These are phyloP conservation scores for Scelioninae gen. 1 DNA, from an alignment of 2,888 invertebrate genomes.

Conservation along the genomic window DNA sequence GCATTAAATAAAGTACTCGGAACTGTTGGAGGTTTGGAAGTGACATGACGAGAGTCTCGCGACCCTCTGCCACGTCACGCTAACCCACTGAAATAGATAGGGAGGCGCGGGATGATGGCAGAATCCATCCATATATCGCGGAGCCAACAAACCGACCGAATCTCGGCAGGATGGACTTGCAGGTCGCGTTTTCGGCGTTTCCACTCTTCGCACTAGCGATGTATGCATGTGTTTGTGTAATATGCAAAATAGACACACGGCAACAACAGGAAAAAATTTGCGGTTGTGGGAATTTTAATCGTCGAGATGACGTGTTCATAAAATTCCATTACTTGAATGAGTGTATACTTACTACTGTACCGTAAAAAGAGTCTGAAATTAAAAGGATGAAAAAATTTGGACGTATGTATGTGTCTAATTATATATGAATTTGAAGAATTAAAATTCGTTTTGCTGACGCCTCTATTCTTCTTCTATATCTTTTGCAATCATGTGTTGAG, in stretches of 20 bases:
- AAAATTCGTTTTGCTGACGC: no score
- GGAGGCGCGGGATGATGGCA: conserved; percentile 69
- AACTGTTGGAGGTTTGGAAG: conserved; percentile 43
- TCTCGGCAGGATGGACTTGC: conserved; percentile 81
- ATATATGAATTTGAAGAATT: no score
- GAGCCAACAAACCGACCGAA: conserved; percentile 82
- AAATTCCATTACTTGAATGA: conserved; percentile 25
- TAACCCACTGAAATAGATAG: conserved; percentile 83
- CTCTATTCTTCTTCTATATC: no score
- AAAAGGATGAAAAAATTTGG: no score
- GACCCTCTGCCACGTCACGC: conserved; percentile 74
- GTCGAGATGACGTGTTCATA: conserved; percentile 30
- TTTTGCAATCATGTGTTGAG: no score
- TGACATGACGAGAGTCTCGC: conserved; percentile 56
- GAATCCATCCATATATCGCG: conserved; percentile 80
- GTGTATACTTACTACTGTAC: background rate
- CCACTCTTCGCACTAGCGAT: conserved; percentile 49
- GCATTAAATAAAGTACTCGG: conserved; percentile 48
- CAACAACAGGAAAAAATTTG: conserved; percentile 27
- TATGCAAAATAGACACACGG: conserved; percentile 45
- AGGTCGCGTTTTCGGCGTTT: conserved; percentile 79
- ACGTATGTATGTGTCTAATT: no score
- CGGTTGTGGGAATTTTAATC: no score
- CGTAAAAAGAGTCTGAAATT: no score
- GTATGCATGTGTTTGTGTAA: conserved; percentile 16